Percentiles rank a stretch among this genome's conserved stretches.
Evolutionary conservation across 2,113 vertebrate genomes (phyloP).

Genomic region (Opisthocomus hoazin): DNA sequence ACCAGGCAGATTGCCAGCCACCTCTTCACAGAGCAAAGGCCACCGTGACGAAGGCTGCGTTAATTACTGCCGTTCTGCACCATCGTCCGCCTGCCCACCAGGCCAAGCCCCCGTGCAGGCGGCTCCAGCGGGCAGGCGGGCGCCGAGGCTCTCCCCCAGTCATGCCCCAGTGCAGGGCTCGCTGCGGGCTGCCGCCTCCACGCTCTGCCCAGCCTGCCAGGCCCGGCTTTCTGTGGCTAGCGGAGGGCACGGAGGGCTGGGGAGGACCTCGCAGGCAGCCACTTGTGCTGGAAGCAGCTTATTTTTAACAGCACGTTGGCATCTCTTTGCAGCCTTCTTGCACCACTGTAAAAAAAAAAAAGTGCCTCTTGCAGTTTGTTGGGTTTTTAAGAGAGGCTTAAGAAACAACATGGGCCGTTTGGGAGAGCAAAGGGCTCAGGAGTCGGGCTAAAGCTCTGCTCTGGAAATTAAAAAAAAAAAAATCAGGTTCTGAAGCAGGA

Average conservation of each 20-base stretch:
- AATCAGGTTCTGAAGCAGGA: background rate
- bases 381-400: background rate
- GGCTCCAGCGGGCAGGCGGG: background rate
- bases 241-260: background rate
- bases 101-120: background rate
- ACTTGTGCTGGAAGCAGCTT: background rate
- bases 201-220: background rate
- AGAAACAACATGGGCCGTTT: background rate
- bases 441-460: background rate
- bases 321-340: background rate
- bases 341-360: background rate
- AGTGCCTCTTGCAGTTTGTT: background rate
- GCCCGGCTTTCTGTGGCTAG: background rate
- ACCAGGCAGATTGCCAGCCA: background rate
- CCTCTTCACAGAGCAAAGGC: background rate
- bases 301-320: background rate
- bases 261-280: background rate
- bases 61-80: background rate
- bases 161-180: background rate
- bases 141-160: background rate
- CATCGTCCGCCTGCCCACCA: background rate
- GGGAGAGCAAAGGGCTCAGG: background rate
- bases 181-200: background rate
- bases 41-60: accelerated
- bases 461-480: background rate